Evolutionary conservation across 1,140 invertebrate species (phyloP), one percentile per base, ranked within the genome.

Genomic region (Ceratina australensis): DNA sequence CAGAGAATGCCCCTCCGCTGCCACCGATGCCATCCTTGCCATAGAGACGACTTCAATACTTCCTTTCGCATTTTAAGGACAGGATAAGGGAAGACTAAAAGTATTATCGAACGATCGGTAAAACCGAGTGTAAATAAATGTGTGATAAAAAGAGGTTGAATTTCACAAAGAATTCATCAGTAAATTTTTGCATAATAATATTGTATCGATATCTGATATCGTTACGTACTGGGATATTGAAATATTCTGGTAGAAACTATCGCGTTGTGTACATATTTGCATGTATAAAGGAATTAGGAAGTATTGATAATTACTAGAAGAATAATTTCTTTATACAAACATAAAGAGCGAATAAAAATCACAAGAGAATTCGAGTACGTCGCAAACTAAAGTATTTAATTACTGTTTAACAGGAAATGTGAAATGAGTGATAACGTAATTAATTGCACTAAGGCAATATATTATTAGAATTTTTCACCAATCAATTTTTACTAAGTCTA

Each of bases 11-110:
- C 13, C 69, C 69, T 0, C 60, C 69, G 22, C 60, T 75, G 54
- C 64, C 72, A 1, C 65, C 78, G n/a, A 54, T 72, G 47, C 78
- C 86, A 22, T 59, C 63, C 22, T 64, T 81, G 24, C 80, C 78
- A 42, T 57, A 76, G n/a, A 81, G 81, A 16, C 84, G 82, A 4
- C 78, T 80, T 82, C 85, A 85, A 74, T 68, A 68, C 4, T 33
- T 68, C n/a, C 73, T 75, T 68, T 75, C 54, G n/a, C 73, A 75
- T 59, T 84, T 54, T 24, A 67, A 78, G 42, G 24, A 56, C 18
- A 71, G 24, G 60, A 28, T 73, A 56, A 71, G 52, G 42, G 52
- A 78, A 47, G 60, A n/a, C 13, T 76, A 13, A 78, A 69, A 42
- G 49, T 65, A 80, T 56, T 56, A 49, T 52, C 67, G 59, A 52